phyloP scores from a whole-genome alignment of 1,140 invertebrate species.

The Hormaphis cornu region DNA sequence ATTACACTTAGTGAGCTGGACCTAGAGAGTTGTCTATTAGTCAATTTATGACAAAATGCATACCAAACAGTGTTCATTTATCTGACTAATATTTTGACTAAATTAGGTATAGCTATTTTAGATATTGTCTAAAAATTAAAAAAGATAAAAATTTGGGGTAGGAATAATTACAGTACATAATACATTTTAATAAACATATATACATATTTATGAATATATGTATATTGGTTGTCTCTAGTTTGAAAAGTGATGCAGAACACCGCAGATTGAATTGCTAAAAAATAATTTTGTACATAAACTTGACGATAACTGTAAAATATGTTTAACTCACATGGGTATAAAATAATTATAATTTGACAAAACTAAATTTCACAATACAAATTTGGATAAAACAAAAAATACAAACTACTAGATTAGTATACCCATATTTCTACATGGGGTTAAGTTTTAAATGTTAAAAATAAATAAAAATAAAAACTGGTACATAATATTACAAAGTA shows the following conservation, averaged over 20 bases:
- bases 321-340: neutral
- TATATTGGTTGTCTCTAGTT: neutral
- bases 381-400: neutral
- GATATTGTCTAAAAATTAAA: too few species aligned
- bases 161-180: too few species aligned
- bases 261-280: neutral
- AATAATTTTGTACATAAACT: neutral
- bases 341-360: conserved; percentile 8
- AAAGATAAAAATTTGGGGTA: too few species aligned
- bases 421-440: too few species aligned
- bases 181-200: neutral
- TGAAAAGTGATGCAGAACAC: neutral
- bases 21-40: too few species aligned
- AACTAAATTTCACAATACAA: neutral
- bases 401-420: neutral
- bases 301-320: neutral
- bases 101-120: too few species aligned
- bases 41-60: too few species aligned
- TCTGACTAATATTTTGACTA: too few species aligned
- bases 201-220: neutral
- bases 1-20: too few species aligned
- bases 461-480: conserved; percentile 19
- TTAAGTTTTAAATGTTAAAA: conserved; percentile 4
- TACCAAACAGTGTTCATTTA: too few species aligned
- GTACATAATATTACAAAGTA: too few species aligned